Percentiles rank a stretch among this genome's conserved stretches.
Evolutionary conservation across 2,888 invertebrate species (phyloP).

Genomic region (Hermaeophaga mercurialis): DNA sequence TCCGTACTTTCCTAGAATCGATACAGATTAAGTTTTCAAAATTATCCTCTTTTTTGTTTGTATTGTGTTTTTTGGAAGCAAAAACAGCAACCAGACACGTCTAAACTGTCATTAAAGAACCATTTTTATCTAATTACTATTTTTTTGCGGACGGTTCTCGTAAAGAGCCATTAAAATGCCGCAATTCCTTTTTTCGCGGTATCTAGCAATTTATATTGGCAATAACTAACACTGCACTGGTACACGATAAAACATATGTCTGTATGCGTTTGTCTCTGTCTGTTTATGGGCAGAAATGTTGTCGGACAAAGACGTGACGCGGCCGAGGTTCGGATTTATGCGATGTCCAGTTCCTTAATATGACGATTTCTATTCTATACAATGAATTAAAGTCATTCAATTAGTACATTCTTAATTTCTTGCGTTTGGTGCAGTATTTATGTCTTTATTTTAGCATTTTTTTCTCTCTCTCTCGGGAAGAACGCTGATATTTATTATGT

Average conservation of each 20-base stretch:
- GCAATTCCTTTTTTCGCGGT: constrained; percentile 42
- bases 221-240: constrained; percentile 45
- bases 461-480: no score
- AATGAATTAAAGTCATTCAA: constrained; percentile 53
- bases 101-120: constrained; percentile 15
- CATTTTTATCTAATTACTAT: constrained; percentile 30
- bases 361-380: constrained; percentile 53
- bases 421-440: constrained; percentile 47
- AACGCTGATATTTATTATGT: no score
- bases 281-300: constrained; percentile 19
- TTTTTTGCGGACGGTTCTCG: constrained; percentile 15
- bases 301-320: constrained; percentile 34
- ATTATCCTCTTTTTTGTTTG: no score
- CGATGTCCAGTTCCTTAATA: constrained; percentile 48
- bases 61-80: no score
- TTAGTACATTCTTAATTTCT: constrained; percentile 54
- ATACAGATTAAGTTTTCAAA: no score
- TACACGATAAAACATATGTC: constrained; percentile 44
- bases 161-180: constrained; percentile 46
- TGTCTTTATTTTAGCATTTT: constrained; percentile 48
- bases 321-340: constrained; percentile 45
- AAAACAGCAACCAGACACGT: no score
- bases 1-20: no score
- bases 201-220: constrained; percentile 48
- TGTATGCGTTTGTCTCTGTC: constrained; percentile 34